These are phyloP conservation scores for Lucifuga dentata DNA, from an alignment of 2,113 vertebrate species.

Conservation along the genomic window DNA sequence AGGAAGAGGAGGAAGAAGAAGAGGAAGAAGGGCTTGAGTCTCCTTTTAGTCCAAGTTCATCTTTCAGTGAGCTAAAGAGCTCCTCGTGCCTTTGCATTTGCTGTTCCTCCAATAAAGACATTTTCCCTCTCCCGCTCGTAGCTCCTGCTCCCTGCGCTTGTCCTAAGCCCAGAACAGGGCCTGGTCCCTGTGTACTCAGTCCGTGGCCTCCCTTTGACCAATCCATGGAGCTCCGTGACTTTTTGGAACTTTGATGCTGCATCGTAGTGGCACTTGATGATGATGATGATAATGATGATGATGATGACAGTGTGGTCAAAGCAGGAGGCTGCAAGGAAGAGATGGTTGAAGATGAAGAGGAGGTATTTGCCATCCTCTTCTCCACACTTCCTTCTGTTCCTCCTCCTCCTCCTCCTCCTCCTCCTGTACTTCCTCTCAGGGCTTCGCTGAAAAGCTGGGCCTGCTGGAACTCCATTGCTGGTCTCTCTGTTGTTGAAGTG, in stretches of 20 bases:
- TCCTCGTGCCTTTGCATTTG: conserved; percentile 87
- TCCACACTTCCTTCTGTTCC: conserved; percentile 48
- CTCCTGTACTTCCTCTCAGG: conserved; percentile 46
- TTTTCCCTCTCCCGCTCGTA: conserved; percentile 83
- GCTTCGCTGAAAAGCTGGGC: conserved; percentile 85
- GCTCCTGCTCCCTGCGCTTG: conserved; percentile 77
- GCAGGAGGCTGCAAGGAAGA: conserved; percentile 74
- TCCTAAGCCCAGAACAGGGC: conserved; percentile 73
- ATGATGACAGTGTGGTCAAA: conserved; percentile 51
- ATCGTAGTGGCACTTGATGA: conserved; percentile 41
- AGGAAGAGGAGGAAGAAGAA: conserved; percentile 82
- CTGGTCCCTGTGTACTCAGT: conserved; percentile 75
- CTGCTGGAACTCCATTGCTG: conserved; percentile 73
- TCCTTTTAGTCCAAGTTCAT: conserved; percentile 88
- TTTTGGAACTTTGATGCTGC: conserved; percentile 87
- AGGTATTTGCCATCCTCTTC: conserved; percentile 49
- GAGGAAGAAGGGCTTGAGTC: conserved; percentile 85
- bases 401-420: conserved; percentile 33
- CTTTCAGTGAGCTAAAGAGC: conserved; percentile 87
- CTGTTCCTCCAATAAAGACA: conserved; percentile 84
- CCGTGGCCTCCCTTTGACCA: conserved; percentile 86
- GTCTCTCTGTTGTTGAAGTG: conserved; percentile 71
- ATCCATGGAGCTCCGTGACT: conserved; percentile 85
- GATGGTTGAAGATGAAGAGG: conserved; percentile 74
- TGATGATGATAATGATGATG: conserved; percentile 14